phyloP scores from a whole-genome alignment of 1,140 invertebrate genomes.

The Drosophila mojavensis region DNA sequence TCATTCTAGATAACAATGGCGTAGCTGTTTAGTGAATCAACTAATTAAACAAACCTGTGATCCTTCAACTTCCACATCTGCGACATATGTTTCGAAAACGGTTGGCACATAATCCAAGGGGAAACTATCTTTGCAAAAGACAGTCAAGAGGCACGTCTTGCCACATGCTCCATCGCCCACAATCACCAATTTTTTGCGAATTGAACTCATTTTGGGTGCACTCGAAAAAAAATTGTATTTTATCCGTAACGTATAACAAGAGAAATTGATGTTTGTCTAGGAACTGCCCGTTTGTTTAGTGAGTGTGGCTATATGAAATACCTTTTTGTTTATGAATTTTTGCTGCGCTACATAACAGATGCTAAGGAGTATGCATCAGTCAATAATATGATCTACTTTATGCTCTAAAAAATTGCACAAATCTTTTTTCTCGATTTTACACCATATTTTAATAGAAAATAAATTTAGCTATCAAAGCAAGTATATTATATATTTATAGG shows the following conservation, averaged over 20 bases:
- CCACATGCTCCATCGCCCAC: slow-evolving; percentile 99
- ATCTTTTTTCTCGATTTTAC: background rate
- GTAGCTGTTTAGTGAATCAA: background rate
- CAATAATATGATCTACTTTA: background rate
- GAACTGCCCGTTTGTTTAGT: slow-evolving; percentile 18
- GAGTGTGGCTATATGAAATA: slow-evolving; percentile 23
- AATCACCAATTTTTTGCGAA: slow-evolving; percentile 99
- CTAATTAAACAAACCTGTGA: slow-evolving; percentile 90
- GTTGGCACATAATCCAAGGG: slow-evolving; percentile 99
- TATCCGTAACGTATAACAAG: background rate
- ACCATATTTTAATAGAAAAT: background rate
- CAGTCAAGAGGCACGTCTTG: slow-evolving; percentile 98
- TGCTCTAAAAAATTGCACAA: background rate
- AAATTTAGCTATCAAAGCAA: background rate
- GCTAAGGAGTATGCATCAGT: slow-evolving; percentile 3
- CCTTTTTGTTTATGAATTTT: slow-evolving; percentile 49
- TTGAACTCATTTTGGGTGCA: slow-evolving; percentile 92
- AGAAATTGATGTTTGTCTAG: background rate
- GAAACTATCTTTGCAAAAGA: slow-evolving; percentile 99
- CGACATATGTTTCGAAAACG: slow-evolving; percentile 99
- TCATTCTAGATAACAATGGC: slow-evolving; percentile 20
- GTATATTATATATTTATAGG: slow-evolving; percentile 3
- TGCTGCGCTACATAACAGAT: slow-evolving; percentile 29
- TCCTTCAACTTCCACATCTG: slow-evolving; percentile 97
- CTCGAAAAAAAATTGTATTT: slow-evolving; percentile 1